Base-by-base conservation (phyloP, 2,797 vertebrate genomes). In the Eurystomus glaucurus region DNA sequence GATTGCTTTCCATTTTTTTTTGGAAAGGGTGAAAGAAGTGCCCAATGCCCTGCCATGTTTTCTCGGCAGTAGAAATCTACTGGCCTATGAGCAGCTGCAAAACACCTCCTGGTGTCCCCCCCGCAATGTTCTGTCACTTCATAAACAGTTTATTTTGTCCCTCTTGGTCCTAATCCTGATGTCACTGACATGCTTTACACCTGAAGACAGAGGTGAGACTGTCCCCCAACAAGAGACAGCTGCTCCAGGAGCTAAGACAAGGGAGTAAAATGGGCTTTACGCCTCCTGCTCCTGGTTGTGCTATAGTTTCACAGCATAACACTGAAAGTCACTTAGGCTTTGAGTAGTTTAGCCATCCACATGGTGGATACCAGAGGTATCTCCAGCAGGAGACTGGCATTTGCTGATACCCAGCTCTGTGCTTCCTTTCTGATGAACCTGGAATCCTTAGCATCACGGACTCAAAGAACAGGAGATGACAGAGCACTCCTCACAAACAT, bases 21-120 rank as follows among this genome's bases (percentile, higher is more conserved):
- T 0, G 0, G 39, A 64, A 68, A 52, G 60, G 12, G 14, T 51
- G 60, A 83, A 48, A 20, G 25, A 18, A n/a, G 3, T 16, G 10
- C 29, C 28, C 2, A 17, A 41, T 33, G 11, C 5, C 16, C 17
- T 1, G 1, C 11, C 19, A 25, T 0, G 0, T 35, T 70, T 60
- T 11, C 29, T 29, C 41, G 46, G 35, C 1, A 1, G 28, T n/a
- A 45, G 28, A 31, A 19, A 33, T 45, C 45, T 37, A 7, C 55
- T 74, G 46, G 25, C 13, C 69, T 84, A 41, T 18, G 39, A 64
- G 41, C 54, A 76, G 29, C 35, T 52, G 58, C 29, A 62, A 35
- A 93, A 57, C 0, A 5, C 6, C 50, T 82, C 21, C 58, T 88
- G 2, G 0, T 54, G 23, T 45, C 82, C 25, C 25, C 12, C 8